A percentile compares a stretch with the other conserved stretches of the same genome.
Evolutionary conservation across 2,888 invertebrate species (phyloP).

Genomic region (Coenonympha arcania): DNA sequence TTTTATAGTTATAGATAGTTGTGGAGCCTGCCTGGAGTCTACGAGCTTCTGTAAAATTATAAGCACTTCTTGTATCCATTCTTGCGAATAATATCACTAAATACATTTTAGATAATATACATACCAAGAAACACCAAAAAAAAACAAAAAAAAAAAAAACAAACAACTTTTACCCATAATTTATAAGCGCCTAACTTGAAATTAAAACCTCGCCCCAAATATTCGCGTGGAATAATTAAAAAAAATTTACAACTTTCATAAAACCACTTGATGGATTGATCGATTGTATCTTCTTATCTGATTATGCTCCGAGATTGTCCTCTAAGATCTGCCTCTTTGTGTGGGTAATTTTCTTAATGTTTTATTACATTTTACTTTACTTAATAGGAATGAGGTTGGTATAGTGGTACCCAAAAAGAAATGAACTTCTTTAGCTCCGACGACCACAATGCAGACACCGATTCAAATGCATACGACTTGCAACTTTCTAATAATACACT

Average conservation of each 20-base stretch:
- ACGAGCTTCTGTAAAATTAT: no score
- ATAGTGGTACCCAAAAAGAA: no score
- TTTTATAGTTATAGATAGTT: no score
- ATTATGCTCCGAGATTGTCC: constrained; percentile 20
- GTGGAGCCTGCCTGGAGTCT: no score
- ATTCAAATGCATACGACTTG: constrained; percentile 9
- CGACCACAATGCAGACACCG: not conserved
- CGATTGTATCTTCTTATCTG: constrained; percentile 36
- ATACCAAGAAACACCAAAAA: not conserved
- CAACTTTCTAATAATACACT: constrained; percentile 12
- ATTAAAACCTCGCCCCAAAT: constrained; percentile 34
- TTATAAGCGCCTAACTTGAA: constrained; percentile 12
- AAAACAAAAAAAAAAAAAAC: no score
- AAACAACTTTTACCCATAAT: no score
- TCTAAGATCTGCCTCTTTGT: constrained; percentile 15
- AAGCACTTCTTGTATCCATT: no score
- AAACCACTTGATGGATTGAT: constrained; percentile 49
- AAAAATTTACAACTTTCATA: constrained; percentile 50
- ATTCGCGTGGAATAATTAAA: constrained; percentile 41
- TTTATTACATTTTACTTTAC: constrained; percentile 4
- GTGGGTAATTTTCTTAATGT: constrained; percentile 7
- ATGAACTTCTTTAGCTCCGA: not conserved
- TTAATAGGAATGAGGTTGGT: no score
- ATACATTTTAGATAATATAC: no score
- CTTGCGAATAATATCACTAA: no score